Percentiles rank a stretch among this genome's conserved stretches.
Conservation (phyloP, 2,113 vertebrate genomes). For the Oncorhynchus masou region DNA sequence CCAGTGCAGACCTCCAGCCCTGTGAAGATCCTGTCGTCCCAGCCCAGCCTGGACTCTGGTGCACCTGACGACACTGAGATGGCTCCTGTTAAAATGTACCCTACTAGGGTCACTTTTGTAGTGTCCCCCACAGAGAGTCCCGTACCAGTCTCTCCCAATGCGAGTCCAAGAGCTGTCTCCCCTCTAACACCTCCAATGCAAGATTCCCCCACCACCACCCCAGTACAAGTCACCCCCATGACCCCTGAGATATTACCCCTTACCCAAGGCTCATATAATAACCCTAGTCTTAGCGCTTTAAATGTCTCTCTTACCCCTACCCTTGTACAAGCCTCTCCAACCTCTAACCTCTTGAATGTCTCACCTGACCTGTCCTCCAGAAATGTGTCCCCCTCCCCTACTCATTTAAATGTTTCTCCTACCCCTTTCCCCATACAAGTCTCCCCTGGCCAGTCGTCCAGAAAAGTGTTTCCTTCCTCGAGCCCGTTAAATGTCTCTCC, state of each 20-base stretch:
- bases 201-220: neutral
- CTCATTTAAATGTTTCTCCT: too few relatives aligned
- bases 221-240: neutral
- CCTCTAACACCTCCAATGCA: neutral
- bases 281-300: neutral
- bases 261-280: neutral
- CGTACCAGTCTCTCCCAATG: neutral
- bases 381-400: neutral
- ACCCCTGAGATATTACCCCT: neutral
- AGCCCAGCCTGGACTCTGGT: neutral
- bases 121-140: neutral
- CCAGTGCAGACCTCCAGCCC: neutral
- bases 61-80: too few relatives aligned
- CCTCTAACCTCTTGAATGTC: neutral
- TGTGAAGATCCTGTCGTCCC: neutral
- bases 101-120: neutral
- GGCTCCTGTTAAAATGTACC: neutral
- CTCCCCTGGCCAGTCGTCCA: neutral
- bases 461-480: neutral
- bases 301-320: constrained; percentile 4
- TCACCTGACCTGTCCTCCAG: neutral
- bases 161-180: neutral
- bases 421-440: neutral
- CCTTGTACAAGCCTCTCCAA: constrained; percentile 26
- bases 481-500: neutral